Conservation (phyloP, 2,113 vertebrate species). For the Protobothrops flavoviridis region DNA sequence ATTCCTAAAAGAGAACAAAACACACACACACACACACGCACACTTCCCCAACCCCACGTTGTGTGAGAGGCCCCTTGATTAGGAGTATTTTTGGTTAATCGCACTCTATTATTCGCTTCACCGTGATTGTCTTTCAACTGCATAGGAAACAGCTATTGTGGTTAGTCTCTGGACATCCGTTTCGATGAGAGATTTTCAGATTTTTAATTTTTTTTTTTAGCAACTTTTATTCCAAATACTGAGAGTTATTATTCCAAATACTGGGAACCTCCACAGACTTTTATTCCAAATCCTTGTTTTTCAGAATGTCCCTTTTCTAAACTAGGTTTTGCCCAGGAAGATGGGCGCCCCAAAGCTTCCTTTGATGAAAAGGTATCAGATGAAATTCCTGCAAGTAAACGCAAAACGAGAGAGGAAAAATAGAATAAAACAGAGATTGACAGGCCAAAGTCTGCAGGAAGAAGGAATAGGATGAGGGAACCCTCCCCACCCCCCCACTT, state of each 20-base stretch:
- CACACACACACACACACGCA: background rate
- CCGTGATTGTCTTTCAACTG: background rate
- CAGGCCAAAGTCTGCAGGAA: background rate
- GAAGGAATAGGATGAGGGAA: background rate
- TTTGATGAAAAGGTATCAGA: background rate
- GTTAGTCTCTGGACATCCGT: background rate
- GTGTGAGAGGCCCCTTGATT: constrained; percentile 27
- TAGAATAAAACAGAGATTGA: background rate
- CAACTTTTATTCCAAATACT: background rate
- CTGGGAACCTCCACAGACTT: background rate
- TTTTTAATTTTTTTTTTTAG: too few species aligned
- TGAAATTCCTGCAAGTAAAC: background rate
- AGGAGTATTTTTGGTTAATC: constrained; percentile 46
- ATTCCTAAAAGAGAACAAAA: constrained; percentile 10
- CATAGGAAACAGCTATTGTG: background rate
- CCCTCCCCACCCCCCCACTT: background rate
- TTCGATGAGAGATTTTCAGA: background rate
- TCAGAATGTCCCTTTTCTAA: background rate
- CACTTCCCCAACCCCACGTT: constrained; percentile 12
- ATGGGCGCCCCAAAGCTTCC: background rate
- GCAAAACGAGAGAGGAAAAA: background rate
- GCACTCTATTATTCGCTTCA: constrained; percentile 40
- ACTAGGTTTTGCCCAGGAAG: background rate
- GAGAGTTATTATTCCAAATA: too few species aligned
- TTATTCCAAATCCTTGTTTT: background rate